Base-by-base conservation (phyloP, 2,113 vertebrate genomes). In the Microcebus tavaratra region DNA sequence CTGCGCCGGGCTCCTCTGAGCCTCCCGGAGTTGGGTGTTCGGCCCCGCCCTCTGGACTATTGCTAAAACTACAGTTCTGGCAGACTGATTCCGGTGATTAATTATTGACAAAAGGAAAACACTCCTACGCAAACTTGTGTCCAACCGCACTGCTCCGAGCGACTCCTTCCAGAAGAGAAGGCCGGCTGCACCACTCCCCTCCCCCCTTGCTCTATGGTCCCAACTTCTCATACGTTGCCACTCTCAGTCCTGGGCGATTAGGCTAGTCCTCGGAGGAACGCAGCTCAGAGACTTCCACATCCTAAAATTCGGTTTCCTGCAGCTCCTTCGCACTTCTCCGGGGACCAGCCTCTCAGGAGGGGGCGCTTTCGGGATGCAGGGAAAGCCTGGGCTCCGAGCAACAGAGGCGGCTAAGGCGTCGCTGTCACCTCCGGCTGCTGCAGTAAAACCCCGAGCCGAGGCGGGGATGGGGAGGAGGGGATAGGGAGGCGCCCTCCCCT, bases 81-180 rank as follows among this genome's bases (percentile, higher is more conserved):
- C 94, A 83, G 81, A 53, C 92, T 68, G 84, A 95, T 95, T 70
- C 81, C 86, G 45, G 88, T n/a, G 96, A 95, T 97, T 97, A 97
- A 95, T 97, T 88, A 97, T 92, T 97, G 97, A 88, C 97, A 80
- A 88, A 90, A 94, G 55, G 93, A 96, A 96, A 97, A 96, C 95
- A 93, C 89, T 79, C 90, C 90, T 90, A 65, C 70, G 79, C 68
- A 76, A 96, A 96, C 96, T 97, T 91, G 90, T 50, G 78, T 86
- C 91, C 93, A 79, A 92, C 88, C 48, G 88, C 70, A 7, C 50
- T 8, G 92, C 76, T 94, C 88, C 78, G 94, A 57, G 65, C 3
- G 59, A 65, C 72, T 95, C 39, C 87, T 50, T 61, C 12, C 87
- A 59, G 91, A 57, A 65, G 79, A 57, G 79, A 72, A 63, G 5